These are phyloP conservation scores for Chorisops tibialis DNA, from an alignment of 2,888 invertebrate genomes.

Conservation along the genomic window DNA sequence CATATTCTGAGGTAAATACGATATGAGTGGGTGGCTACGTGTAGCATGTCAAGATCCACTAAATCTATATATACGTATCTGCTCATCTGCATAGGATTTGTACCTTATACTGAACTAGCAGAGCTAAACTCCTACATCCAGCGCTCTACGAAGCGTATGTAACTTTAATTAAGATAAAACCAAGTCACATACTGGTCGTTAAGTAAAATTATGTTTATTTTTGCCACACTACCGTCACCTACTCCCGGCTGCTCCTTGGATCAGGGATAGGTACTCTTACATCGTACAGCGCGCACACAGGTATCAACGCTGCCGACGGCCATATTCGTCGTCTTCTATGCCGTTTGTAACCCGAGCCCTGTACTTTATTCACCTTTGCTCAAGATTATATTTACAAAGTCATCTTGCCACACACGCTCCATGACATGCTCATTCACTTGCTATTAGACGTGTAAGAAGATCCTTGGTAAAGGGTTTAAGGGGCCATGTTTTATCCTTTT, in stretches of 20 bases:
- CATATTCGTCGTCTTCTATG: not conserved
- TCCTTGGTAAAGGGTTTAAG: too few relatives aligned
- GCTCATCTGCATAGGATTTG: too few relatives aligned
- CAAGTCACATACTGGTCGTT: slow-evolving; percentile 31
- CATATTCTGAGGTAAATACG: too few relatives aligned
- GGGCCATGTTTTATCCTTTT: too few relatives aligned
- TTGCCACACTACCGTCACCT: slow-evolving; percentile 20
- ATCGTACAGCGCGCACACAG: not conserved
- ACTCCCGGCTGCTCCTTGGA: not conserved
- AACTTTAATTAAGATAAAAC: slow-evolving; percentile 31
- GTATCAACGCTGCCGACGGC: slow-evolving; percentile 9
- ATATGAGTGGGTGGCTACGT: too few relatives aligned
- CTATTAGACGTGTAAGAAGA: not conserved
- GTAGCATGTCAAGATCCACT: too few relatives aligned
- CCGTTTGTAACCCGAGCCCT: slow-evolving; percentile 12
- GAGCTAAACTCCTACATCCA: too few relatives aligned
- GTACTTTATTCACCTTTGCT: not conserved
- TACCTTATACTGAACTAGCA: too few relatives aligned
- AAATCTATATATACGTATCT: too few relatives aligned
- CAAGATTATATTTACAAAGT: slow-evolving; percentile 24
- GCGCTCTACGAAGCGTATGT: slow-evolving; percentile 8
- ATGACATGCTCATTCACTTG: slow-evolving; percentile 22
- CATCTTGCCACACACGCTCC: slow-evolving; percentile 14
- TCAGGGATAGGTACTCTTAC: too few relatives aligned
- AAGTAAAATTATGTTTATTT: slow-evolving; percentile 31